A percentile compares a stretch with the other conserved stretches of the same genome.
phyloP scores from a whole-genome alignment of 2,113 vertebrate genomes.

The Dromiciops gliroides region DNA sequence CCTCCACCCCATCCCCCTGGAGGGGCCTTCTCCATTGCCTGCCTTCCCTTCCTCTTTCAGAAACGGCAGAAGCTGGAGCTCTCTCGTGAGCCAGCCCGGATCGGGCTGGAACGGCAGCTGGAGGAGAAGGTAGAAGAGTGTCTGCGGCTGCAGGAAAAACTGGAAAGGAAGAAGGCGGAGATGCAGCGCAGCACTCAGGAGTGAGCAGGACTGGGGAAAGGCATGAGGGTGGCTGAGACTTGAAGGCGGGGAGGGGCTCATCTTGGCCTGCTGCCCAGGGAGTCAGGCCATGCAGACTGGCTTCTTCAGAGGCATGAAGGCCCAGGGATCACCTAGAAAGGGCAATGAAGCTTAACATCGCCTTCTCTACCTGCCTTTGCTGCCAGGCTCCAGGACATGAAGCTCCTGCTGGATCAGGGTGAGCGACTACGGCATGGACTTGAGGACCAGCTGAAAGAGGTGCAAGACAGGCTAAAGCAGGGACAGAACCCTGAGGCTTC shows the following conservation, averaged over 20 bases:
- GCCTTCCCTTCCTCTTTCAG: slow-evolving; percentile 52
- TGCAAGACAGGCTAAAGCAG: slow-evolving; percentile 88
- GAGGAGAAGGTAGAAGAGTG: slow-evolving; percentile 89
- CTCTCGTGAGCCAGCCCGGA: slow-evolving; percentile 42
- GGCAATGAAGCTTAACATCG: slow-evolving; percentile 38
- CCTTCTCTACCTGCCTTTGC: slow-evolving; percentile 11
- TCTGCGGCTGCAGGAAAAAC: slow-evolving; percentile 83
- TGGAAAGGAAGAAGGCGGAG: slow-evolving; percentile 88
- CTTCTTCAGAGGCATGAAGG: slow-evolving; percentile 78
- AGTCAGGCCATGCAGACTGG: slow-evolving; percentile 82
- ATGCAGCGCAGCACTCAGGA: slow-evolving; percentile 88
- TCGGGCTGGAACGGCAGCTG: slow-evolving; percentile 86
- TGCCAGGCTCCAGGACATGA: slow-evolving; percentile 67
- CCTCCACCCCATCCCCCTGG: neutral
- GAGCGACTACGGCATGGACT: slow-evolving; percentile 68
- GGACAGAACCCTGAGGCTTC: slow-evolving; percentile 59
- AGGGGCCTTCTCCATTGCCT: neutral
- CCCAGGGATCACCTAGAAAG: slow-evolving; percentile 81
- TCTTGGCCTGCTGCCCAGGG: neutral
- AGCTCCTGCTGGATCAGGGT: slow-evolving; percentile 66
- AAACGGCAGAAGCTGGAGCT: slow-evolving; percentile 80
- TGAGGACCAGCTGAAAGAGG: slow-evolving; percentile 88
- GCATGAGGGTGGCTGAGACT: neutral
- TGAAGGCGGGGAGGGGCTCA: accelerated
- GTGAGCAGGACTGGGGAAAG: slow-evolving; percentile 79